Evolutionary conservation across 1,140 invertebrate genomes (phyloP).

Genomic region (Planococcus citri): DNA sequence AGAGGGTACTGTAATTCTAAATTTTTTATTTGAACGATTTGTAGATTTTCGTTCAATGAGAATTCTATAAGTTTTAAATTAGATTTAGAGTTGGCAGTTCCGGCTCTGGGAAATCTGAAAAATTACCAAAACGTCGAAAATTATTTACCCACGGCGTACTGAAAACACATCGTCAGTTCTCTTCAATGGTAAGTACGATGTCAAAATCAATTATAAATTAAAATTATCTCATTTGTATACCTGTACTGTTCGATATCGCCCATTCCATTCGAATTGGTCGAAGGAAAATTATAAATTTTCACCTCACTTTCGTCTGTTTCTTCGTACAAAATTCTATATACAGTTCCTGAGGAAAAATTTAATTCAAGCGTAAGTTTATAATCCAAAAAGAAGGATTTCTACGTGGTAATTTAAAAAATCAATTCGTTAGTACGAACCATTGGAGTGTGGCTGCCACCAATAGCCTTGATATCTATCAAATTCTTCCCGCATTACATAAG

Average conservation of each 20-base stretch:
- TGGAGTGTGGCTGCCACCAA: slow-evolving; percentile 79
- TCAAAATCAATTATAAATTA: too few species aligned
- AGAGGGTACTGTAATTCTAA: slow-evolving; percentile 60
- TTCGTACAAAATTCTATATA: slow-evolving; percentile 87
- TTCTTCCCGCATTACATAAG: slow-evolving; percentile 97
- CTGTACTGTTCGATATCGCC: slow-evolving; percentile 74
- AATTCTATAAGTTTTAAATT: slow-evolving; percentile 81
- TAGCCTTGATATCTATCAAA: slow-evolving; percentile 91
- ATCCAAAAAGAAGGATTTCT: neutral
- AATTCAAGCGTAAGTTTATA: slow-evolving; percentile 23
- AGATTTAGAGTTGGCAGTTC: slow-evolving; percentile 78
- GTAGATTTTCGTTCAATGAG: slow-evolving; percentile 47
- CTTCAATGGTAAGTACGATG: too few species aligned
- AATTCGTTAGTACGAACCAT: neutral
- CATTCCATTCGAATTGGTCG: slow-evolving; percentile 51
- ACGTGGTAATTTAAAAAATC: neutral
- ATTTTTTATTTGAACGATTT: slow-evolving; percentile 50
- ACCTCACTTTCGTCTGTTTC: slow-evolving; percentile 92
- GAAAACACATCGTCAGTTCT: too few species aligned
- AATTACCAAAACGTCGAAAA: slow-evolving; percentile 21
- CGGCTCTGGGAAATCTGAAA: slow-evolving; percentile 74
- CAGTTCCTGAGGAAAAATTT: slow-evolving; percentile 46
- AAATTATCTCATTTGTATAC: slow-evolving; percentile 28
- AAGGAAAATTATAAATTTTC: slow-evolving; percentile 78
- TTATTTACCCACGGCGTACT: too few species aligned